These are phyloP conservation scores for Antrozous pallidus DNA, from an alignment of 2,797 vertebrate genomes.

Conservation along the genomic window DNA sequence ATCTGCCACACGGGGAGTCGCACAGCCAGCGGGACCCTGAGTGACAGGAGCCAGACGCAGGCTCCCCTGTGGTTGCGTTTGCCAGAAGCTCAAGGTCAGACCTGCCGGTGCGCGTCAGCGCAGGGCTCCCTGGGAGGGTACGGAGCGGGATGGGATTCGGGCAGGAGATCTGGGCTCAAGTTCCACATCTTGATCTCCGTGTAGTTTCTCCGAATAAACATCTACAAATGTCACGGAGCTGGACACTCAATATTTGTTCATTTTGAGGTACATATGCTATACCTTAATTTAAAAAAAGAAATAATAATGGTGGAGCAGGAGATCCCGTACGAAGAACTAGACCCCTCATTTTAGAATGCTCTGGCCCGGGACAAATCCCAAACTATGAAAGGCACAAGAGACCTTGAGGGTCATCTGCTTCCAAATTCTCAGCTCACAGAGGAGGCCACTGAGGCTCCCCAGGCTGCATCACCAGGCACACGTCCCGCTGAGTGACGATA, in stretches of 20 bases:
- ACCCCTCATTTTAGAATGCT: neutral
- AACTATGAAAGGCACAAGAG: neutral
- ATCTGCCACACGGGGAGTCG: neutral
- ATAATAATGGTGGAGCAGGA: neutral
- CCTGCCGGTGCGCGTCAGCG: neutral
- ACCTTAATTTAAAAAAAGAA: neutral
- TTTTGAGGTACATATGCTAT: neutral
- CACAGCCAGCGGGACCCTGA: neutral
- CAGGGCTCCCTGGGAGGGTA: neutral
- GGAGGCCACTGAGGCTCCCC: neutral
- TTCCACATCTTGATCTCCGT: neutral
- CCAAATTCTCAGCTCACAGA: neutral
- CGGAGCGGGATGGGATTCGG: rapidly evolving
- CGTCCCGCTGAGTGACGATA: no score
- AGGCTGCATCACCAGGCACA: neutral
- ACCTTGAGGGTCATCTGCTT: neutral
- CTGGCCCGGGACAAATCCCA: neutral
- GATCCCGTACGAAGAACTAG: neutral
- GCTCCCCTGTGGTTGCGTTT: no score
- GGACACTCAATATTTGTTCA: neutral
- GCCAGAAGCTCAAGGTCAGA: neutral
- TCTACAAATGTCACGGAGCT: neutral
- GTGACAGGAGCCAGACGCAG: neutral
- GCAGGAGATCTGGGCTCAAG: neutral
- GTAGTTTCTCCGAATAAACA: neutral